phyloP scores from a whole-genome alignment of 2,888 invertebrate genomes.

The Chrysotoxum bicinctum region DNA sequence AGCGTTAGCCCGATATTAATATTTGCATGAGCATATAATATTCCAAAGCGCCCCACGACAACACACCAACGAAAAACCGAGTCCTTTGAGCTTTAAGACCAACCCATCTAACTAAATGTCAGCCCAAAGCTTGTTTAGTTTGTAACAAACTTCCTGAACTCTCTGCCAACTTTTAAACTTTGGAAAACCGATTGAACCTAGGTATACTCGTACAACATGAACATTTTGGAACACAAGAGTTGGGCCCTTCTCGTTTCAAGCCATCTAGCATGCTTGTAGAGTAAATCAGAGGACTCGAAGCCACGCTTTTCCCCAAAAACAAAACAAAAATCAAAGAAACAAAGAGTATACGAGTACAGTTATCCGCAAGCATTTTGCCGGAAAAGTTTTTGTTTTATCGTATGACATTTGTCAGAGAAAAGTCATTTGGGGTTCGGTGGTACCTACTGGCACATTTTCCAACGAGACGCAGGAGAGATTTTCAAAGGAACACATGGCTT shows the following conservation, averaged over 20 bases:
- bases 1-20: conserved; percentile 15
- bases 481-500: not conserved
- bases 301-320: not conserved
- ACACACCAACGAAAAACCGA: not conserved
- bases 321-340: conserved; percentile 4
- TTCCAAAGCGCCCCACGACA: not conserved
- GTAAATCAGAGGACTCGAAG: not conserved
- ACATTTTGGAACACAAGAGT: conserved; percentile 18
- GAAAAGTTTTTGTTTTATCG: conserved; percentile 46
- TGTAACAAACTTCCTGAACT: conserved; percentile 67
- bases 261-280: not conserved
- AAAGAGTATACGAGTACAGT: not conserved
- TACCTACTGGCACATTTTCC: not conserved
- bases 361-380: conserved; percentile 1
- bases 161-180: conserved; percentile 44
- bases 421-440: conserved; percentile 39
- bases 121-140: conserved; percentile 64
- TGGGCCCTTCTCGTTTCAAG: conserved; percentile 3
- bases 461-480: not conserved
- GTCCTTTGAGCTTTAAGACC: not conserved
- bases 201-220: too few species aligned
- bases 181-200: conserved; percentile 48
- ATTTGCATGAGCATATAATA: conserved; percentile 17
- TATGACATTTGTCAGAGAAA: conserved; percentile 54
- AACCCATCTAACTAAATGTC: conserved; percentile 21